Evolutionary conservation across 2,888 invertebrate genomes (phyloP).

Genomic region (Tipula helvola): DNA sequence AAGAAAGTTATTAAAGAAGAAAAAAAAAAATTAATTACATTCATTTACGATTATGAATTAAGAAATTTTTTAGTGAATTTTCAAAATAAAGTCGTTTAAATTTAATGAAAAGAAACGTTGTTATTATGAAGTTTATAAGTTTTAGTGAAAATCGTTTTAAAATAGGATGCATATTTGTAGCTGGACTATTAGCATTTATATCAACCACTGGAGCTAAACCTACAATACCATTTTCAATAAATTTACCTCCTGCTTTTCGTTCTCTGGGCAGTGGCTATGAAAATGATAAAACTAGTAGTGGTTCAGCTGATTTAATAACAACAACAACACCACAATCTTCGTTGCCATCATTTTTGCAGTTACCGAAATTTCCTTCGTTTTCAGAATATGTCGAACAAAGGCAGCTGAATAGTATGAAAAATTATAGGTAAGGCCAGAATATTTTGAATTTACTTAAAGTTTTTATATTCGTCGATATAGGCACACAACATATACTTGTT

Average conservation of each 20-base stretch:
- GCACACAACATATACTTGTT: too few relatives aligned
- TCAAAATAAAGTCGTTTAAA: background rate
- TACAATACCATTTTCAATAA: slow-evolving; percentile 26
- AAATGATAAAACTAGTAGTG: background rate
- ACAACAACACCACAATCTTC: background rate
- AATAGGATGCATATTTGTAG: slow-evolving; percentile 21
- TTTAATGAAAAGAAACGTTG: background rate
- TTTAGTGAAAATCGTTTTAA: background rate
- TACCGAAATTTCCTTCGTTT: slow-evolving; percentile 31
- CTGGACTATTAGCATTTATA: slow-evolving; percentile 26
- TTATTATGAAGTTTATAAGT: background rate
- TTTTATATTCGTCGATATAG: too few relatives aligned
- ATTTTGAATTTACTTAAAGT: background rate
- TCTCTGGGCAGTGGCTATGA: background rate
- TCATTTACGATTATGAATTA: background rate
- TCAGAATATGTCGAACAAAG: slow-evolving; percentile 34
- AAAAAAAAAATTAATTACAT: background rate
- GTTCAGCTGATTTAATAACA: background rate
- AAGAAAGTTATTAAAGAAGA: background rate
- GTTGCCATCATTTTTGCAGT: slow-evolving; percentile 25
- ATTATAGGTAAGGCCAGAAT: slow-evolving; percentile 29
- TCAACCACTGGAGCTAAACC: slow-evolving; percentile 32
- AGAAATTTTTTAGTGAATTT: background rate
- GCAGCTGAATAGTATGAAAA: slow-evolving; percentile 32
- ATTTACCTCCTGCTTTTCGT: slow-evolving; percentile 13